Percentiles rank a stretch among this genome's conserved stretches.
These are phyloP conservation scores for Ariolimax columbianus DNA, from an alignment of 2,888 invertebrate genomes.

Conservation along the genomic window DNA sequence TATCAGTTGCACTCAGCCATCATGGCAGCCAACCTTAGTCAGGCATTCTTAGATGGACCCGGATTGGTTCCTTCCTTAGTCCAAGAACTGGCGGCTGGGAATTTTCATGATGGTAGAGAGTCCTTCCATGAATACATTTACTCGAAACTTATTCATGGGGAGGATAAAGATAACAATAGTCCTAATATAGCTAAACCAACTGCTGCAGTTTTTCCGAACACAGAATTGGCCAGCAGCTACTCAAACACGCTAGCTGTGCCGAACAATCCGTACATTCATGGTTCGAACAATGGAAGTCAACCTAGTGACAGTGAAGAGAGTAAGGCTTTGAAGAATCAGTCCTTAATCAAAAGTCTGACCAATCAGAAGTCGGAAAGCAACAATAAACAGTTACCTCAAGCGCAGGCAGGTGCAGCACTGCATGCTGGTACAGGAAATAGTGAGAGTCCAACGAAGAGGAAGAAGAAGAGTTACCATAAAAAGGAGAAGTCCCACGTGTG, in stretches of 20 bases:
- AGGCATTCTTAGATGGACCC: constrained; percentile 35
- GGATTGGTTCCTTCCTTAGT: constrained; percentile 40
- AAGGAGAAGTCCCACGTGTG: constrained; percentile 54
- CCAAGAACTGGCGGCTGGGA: constrained; percentile 45
- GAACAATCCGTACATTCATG: not conserved
- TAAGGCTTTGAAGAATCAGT: not conserved
- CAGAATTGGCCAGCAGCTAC: constrained; percentile 20
- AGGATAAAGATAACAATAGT: constrained; percentile 11
- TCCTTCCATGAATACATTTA: constrained; percentile 50
- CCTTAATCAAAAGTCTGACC: not conserved
- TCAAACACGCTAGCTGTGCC: not conserved
- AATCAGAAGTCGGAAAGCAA: not conserved
- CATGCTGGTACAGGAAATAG: not conserved
- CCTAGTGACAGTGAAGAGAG: not conserved
- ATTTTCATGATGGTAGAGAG: constrained; percentile 38
- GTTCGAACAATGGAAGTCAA: not conserved
- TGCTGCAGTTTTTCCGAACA: constrained; percentile 36
- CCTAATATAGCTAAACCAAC: not conserved
- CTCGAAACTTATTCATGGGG: constrained; percentile 43
- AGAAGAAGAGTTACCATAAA: constrained; percentile 47
- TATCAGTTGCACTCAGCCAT: no score
- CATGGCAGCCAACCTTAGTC: constrained; percentile 47
- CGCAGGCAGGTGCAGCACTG: not conserved
- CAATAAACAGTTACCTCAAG: constrained; percentile 23
- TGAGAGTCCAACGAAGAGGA: not conserved